Base-by-base conservation (phyloP, 2,797 vertebrate genomes). In the Pseudopleuronectes americanus region DNA sequence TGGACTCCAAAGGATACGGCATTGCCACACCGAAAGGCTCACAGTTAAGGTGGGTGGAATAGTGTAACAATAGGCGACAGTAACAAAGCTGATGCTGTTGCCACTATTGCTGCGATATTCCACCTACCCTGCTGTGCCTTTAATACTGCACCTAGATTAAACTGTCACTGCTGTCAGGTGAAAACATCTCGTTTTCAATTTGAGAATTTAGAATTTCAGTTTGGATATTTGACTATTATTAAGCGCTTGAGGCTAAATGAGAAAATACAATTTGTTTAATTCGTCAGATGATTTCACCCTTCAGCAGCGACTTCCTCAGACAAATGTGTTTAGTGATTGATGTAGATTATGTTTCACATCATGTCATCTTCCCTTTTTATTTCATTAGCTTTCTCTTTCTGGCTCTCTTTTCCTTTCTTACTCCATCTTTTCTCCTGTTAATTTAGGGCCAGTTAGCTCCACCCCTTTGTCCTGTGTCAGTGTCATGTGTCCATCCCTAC, bases 41-140 rank as follows among this genome's bases (percentile, higher is more conserved):
- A 94, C 96, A 96, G 97, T 97, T 99, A 99, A 98, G 97, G 98
- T 99, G 96, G 98, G 98, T 99, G 97, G 98, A 96, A 96, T 98
- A 98, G 95, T 97, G 97, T 97, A 97, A 98, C 97, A 98, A 97
- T 97, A 95, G 93, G 90, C 78, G 68, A 83, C 88, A 90, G 91
- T 86, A 78, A 52, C 87, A 13, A 28, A 31, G 71, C 72, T 80
- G 81, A 68, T 87, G 82, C 92, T 94, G 94, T 93, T 92, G 36
- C 36, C 36, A 13, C 95, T 96, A 94, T 97, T 99, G 98, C 97
- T 99, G 96, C 97, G 95, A 95, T 98, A 97, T 97, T 99, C 97
- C 97, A 98, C 96, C 97, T 95, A 96, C 97, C 97, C 97, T 99
- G 96, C 96, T 98, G 97, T 96, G 95, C 95, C 96, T 95, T 92